These are phyloP conservation scores for Pomatostomus ruficeps DNA, from an alignment of 2,113 vertebrate species.

Conservation along the genomic window DNA sequence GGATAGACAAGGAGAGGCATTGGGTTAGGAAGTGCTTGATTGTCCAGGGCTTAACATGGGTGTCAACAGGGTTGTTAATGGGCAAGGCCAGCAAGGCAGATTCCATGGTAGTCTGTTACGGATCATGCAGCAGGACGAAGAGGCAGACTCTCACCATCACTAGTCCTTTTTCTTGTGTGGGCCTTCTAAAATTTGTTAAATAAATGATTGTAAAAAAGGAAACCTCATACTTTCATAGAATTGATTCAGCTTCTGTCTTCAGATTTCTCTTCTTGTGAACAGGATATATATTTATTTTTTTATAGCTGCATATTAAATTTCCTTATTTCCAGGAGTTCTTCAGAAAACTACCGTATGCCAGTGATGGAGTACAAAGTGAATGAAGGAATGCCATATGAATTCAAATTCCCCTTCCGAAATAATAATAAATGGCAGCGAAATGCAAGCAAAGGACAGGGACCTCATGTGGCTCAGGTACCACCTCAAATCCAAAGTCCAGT, in stretches of 20 bases:
- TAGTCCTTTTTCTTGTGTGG: rapidly evolving
- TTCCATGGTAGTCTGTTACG: background rate
- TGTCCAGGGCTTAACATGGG: background rate
- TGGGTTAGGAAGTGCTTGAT: background rate
- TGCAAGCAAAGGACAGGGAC: slow-evolving; percentile 74
- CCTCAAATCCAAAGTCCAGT: slow-evolving; percentile 81
- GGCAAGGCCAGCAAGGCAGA: background rate
- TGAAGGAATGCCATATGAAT: slow-evolving; percentile 88
- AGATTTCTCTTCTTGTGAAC: background rate
- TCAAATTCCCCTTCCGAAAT: slow-evolving; percentile 93
- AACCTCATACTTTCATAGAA: background rate
- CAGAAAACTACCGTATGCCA: slow-evolving; percentile 92
- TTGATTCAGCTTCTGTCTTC: background rate
- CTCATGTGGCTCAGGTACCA: slow-evolving; percentile 86
- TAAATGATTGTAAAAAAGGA: background rate
- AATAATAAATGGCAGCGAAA: slow-evolving; percentile 91
- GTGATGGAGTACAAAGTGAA: slow-evolving; percentile 95
- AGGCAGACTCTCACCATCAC: background rate
- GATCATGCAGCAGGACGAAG: background rate
- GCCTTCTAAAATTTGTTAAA: background rate
- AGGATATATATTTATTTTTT: background rate
- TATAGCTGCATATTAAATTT: background rate
- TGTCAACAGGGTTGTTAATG: background rate
- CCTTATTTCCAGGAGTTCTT: slow-evolving; percentile 80
- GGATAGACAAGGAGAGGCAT: background rate